Percentiles rank a stretch among this genome's conserved stretches.
Conservation (phyloP, 2,888 invertebrate genomes). For the Drosophila buzzatii region DNA sequence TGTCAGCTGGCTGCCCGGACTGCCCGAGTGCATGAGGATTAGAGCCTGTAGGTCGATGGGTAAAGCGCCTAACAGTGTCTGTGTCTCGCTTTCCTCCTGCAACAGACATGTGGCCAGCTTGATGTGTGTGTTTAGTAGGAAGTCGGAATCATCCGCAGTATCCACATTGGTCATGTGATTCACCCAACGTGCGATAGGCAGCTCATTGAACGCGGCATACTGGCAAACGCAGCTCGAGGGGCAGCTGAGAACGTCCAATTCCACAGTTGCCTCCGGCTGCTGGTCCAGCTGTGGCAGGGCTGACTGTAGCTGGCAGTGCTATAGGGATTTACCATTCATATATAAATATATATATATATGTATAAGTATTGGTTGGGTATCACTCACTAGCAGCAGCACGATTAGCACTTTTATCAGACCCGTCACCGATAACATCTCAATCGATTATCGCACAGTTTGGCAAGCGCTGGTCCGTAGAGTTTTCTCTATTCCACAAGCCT, state of each 20-base stretch:
- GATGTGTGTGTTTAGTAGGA: conserved; percentile 85
- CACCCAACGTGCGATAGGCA: conserved; percentile 87
- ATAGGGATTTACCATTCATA: conserved; percentile 5
- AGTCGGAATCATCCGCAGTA: conserved; percentile 83
- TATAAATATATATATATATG: conserved; percentile 5
- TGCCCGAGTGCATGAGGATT: conserved; percentile 87
- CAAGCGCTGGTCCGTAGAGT: conserved; percentile 16
- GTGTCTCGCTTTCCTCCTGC: conserved; percentile 85
- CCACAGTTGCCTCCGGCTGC: conserved; percentile 41
- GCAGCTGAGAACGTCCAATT: conserved; percentile 83
- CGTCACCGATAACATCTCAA: conserved; percentile 17
- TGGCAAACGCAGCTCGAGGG: conserved; percentile 87
- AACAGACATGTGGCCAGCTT: conserved; percentile 87
- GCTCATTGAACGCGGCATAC: conserved; percentile 86
- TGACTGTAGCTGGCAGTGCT: conserved; percentile 31
- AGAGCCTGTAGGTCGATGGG: conserved; percentile 87
- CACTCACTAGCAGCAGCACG: conserved; percentile 52
- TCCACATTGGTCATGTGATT: conserved; percentile 77
- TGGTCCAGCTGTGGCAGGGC: conserved; percentile 31
- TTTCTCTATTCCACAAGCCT: conserved; percentile 6
- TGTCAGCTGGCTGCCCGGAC: conserved; percentile 81
- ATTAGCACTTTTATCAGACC: conserved; percentile 33
- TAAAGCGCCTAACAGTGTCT: conserved; percentile 84
- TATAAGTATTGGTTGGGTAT: background rate
- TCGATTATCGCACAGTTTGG: conserved; percentile 31